Conservation (phyloP, 2,113 vertebrate genomes). For the Furnarius figulus region DNA sequence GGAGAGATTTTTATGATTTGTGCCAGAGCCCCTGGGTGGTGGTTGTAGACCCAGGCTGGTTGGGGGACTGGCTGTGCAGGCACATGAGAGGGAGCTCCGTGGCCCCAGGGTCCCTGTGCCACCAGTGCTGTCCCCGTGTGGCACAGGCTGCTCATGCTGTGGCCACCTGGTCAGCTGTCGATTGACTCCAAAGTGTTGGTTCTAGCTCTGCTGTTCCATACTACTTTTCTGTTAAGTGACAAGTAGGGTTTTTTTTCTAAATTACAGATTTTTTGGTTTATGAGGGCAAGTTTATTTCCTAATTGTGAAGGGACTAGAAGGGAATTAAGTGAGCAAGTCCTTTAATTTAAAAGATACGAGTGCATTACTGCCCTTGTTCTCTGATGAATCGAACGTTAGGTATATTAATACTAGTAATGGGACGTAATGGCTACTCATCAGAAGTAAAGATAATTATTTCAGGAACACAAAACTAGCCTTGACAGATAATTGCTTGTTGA, state of each 20-base stretch:
- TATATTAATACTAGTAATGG: conserved; percentile 34
- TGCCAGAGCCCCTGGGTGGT: accelerated
- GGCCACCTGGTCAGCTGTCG: accelerated
- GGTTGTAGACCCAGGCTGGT: accelerated
- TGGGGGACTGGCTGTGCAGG: accelerated
- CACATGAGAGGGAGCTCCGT: accelerated
- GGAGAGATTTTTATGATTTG: not conserved
- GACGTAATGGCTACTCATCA: conserved; percentile 15
- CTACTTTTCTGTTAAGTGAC: not conserved
- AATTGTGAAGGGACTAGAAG: not conserved
- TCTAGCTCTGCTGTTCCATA: not conserved
- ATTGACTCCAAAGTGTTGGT: not conserved
- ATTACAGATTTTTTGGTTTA: not conserved
- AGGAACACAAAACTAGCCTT: conserved; percentile 23
- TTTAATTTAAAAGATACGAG: conserved; percentile 9
- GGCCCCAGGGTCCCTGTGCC: no score
- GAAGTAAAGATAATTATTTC: conserved; percentile 49
- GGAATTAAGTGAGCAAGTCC: not conserved
- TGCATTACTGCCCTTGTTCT: not conserved
- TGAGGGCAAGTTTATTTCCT: not conserved
- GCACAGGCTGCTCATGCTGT: accelerated
- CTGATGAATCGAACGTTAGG: not conserved
- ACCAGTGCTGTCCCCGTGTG: accelerated
- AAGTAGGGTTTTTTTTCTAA: not conserved
- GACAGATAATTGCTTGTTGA: conserved; percentile 64